Evolutionary conservation across 23 tunicate genomes (phyloP), one percentile per base, ranked within the genome.

Genomic region (Pegea sp.): DNA sequence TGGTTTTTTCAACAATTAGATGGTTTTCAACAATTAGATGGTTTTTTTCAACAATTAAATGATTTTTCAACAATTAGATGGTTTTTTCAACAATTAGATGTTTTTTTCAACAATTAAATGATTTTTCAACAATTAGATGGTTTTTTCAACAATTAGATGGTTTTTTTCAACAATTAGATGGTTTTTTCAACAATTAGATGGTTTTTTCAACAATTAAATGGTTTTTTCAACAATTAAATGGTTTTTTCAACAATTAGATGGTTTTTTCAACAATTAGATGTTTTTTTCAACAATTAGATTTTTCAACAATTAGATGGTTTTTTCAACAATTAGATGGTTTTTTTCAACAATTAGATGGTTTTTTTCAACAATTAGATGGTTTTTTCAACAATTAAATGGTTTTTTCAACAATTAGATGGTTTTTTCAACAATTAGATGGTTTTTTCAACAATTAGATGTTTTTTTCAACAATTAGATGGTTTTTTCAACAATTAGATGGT

Each of bases 271-370:
- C n/a, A n/a, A n/a, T n/a, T n/a, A n/a, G n/a, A n/a, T n/a, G n/a
- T n/a, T n/a, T n/a, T n/a, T n/a, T n/a, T n/a, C n/a, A n/a, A n/a
- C 93, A 22, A 70, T 61, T 42, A 66, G 58, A 1, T 75, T 66
- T 51, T 81, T 81, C 52, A 72, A 80, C 93, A 72, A 16, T 38
- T 38, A 16, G 46, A 38, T 8, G 46, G 16, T 16, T 8, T 38
- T 38, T 38, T 11, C 11, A 38, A 38, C 11, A 8, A 38, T 38
- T 8, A 38, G 16, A 38, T 8, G 13, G 46, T 8, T 38, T n/a
- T n/a, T 51, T 81, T 81, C 52, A 72, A 80, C 93, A 72, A 16
- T 38, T 38, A 16, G 46, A 38, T 8, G 46, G 16, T 16, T 8
- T 38, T 38, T 38, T 11, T n/a, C 11, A 38, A 38, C 11, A 8